Conservation (phyloP, 1,140 invertebrate species). For the Caenorhabditis tropicalis region DNA sequence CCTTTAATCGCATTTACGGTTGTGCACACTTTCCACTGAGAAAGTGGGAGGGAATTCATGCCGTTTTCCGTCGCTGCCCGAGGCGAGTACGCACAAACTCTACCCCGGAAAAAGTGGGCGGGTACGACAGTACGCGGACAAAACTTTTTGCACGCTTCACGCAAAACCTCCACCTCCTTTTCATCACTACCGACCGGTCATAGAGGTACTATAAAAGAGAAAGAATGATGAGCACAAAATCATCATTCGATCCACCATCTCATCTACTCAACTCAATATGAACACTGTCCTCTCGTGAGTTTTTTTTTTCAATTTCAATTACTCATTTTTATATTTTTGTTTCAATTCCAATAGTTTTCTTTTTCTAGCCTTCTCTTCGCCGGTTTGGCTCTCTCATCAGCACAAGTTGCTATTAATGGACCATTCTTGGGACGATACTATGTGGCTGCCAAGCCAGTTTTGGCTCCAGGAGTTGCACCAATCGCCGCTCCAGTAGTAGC, state of each 20-base stretch:
- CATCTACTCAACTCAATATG: conserved; percentile 5
- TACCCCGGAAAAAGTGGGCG: background rate
- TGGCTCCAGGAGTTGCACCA: conserved; percentile 47
- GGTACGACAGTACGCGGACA: background rate
- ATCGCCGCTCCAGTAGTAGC: conserved; percentile 48
- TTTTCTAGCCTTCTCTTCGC: conserved; percentile 43
- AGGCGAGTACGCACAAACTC: background rate
- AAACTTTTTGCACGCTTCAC: conserved; percentile 22
- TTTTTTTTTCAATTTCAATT: background rate
- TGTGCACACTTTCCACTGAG: background rate
- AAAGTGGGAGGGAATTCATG: background rate
- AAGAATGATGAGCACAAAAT: conserved; percentile 11
- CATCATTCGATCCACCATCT: conserved; percentile 40
- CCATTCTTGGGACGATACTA: conserved; percentile 49
- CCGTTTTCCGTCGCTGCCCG: background rate
- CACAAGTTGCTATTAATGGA: conserved; percentile 48
- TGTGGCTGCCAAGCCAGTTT: conserved; percentile 41
- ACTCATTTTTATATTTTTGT: background rate
- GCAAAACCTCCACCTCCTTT: conserved; percentile 31
- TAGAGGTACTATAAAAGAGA: conserved; percentile 30
- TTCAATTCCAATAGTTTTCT: background rate
- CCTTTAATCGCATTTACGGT: background rate
- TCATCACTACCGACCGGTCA: conserved; percentile 16
- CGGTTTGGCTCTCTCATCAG: conserved; percentile 27
- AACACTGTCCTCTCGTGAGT: conserved; percentile 40